Evolutionary conservation across 2,113 vertebrate species (phyloP).

Genomic region (Grammomys surdaster): DNA sequence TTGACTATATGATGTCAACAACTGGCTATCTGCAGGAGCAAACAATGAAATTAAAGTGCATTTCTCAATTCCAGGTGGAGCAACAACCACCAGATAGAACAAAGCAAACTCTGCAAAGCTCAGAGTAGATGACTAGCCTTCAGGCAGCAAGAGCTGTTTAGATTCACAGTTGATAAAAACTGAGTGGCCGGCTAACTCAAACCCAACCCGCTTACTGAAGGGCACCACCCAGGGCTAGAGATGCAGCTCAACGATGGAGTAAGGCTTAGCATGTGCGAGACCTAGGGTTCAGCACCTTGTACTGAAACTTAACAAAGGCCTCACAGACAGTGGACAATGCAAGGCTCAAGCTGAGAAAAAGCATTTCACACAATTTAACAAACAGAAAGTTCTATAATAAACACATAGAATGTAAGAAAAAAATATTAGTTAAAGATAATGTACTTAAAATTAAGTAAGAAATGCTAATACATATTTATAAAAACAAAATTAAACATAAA

Average conservation of each 20-base stretch:
- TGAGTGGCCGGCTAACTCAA: constrained; percentile 14
- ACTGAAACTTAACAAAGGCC: background rate
- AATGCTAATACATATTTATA: background rate
- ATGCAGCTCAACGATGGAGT: background rate
- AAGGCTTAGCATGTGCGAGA: background rate
- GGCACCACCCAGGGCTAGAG: background rate
- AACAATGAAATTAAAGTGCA: background rate
- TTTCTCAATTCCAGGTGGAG: background rate
- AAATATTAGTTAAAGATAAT: background rate
- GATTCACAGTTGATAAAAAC: background rate
- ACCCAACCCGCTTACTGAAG: constrained; percentile 15
- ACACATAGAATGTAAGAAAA: background rate
- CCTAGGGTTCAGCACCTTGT: background rate
- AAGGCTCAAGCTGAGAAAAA: constrained; percentile 13
- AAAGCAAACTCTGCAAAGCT: background rate
- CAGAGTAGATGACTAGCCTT: background rate
- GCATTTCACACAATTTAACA: background rate
- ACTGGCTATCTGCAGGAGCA: background rate
- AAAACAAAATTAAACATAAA: constrained; percentile 29
- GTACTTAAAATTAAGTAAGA: background rate
- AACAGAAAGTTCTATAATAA: background rate
- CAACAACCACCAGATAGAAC: background rate
- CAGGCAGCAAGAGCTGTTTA: background rate
- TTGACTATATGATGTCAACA: background rate
- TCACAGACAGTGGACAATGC: background rate